Evolutionary conservation across 2,797 vertebrate genomes (phyloP).

Genomic region (Dendrocincla tyrannina): DNA sequence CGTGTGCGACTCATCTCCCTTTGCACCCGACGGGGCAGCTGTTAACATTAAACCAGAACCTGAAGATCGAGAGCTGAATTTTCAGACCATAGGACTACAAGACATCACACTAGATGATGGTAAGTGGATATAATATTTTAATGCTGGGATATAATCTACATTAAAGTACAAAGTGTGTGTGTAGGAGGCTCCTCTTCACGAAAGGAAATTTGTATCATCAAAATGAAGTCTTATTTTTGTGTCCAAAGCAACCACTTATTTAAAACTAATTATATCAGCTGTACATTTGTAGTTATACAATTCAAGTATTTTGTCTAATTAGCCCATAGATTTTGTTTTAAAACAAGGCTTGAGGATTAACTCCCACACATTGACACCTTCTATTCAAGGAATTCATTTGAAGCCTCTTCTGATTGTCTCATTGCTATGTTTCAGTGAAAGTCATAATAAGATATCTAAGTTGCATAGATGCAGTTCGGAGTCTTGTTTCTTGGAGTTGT

Average conservation of each 20-base stretch:
- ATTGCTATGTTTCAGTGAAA: neutral
- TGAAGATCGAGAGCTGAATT: constrained; percentile 90
- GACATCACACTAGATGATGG: constrained; percentile 99
- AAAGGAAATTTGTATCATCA: neutral
- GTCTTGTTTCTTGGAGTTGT: neutral
- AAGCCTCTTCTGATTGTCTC: neutral
- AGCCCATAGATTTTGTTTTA: neutral
- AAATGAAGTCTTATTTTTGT: neutral
- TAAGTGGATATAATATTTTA: constrained; percentile 73
- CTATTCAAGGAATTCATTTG: neutral
- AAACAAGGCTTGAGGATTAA: neutral
- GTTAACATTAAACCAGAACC: constrained; percentile 93
- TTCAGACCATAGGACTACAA: constrained; percentile 94
- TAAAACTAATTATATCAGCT: neutral
- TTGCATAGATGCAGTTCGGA: neutral
- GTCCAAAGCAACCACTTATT: neutral
- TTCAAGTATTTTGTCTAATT: neutral
- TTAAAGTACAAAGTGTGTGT: neutral
- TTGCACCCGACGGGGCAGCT: constrained; percentile 82
- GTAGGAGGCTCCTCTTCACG: neutral
- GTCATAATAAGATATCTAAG: neutral
- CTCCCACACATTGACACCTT: neutral
- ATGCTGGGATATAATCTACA: neutral
- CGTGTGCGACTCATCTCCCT: constrained; percentile 83
- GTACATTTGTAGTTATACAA: neutral